phyloP scores from a whole-genome alignment of 2,797 vertebrate species.

The Rallus crepitans region DNA sequence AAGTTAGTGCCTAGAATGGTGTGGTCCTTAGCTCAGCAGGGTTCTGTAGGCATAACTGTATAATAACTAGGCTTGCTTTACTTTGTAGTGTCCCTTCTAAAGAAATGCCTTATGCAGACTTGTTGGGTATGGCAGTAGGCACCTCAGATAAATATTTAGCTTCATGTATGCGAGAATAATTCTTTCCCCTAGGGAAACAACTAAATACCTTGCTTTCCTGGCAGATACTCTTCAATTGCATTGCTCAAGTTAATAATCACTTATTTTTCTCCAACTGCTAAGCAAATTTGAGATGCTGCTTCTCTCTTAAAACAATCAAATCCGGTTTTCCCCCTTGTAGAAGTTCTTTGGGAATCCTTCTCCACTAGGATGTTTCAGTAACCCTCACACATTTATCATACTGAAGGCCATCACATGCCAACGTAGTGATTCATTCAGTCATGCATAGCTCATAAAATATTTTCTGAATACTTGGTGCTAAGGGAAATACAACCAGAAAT shows the following conservation, averaged over 20 bases:
- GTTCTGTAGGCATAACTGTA: background rate
- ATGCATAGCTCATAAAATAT: background rate
- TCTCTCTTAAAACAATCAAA: background rate
- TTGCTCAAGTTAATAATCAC: background rate
- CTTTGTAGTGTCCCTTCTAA: background rate
- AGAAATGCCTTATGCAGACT: background rate
- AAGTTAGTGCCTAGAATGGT: background rate
- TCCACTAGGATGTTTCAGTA: background rate
- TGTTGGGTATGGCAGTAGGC: rapidly evolving
- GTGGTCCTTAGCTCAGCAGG: background rate
- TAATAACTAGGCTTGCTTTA: background rate
- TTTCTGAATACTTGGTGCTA: constrained; percentile 13
- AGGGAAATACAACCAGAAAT: background rate
- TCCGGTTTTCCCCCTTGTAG: background rate
- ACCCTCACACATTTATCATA: background rate
- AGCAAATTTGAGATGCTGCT: background rate
- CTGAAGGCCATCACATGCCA: background rate
- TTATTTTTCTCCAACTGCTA: background rate
- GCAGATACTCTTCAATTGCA: background rate
- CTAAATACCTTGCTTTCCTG: background rate
- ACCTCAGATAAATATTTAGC: background rate
- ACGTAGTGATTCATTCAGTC: background rate
- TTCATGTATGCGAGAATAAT: no score
- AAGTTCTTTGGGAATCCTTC: background rate
- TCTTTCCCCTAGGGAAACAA: background rate